These are phyloP conservation scores for Sphaeramia orbicularis DNA, from an alignment of 2,797 vertebrate species.

Conservation along the genomic window DNA sequence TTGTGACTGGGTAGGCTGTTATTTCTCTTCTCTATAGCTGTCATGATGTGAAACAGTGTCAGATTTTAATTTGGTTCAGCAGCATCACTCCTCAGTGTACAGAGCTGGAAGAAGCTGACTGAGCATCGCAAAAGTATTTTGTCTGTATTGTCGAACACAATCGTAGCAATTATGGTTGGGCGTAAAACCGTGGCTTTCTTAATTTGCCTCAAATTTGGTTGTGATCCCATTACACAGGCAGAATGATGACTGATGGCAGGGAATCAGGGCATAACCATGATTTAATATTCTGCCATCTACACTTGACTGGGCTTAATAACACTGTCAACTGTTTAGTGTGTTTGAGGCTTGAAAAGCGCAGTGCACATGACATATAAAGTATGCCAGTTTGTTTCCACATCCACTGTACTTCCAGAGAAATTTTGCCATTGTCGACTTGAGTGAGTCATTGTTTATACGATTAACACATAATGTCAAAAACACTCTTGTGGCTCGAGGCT, in stretches of 20 bases:
- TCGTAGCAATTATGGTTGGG: slow-evolving; percentile 33
- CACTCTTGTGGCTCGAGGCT: slow-evolving; percentile 26
- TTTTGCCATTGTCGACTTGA: slow-evolving; percentile 34
- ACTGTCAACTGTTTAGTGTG: slow-evolving; percentile 55
- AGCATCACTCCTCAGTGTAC: slow-evolving; percentile 3
- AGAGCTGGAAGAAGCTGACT: slow-evolving; percentile 5
- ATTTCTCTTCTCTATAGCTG: slow-evolving; percentile 25
- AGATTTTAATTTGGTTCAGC: slow-evolving; percentile 39
- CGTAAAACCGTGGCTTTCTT: slow-evolving; percentile 46
- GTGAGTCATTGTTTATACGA: slow-evolving; percentile 48
- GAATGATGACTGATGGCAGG: slow-evolving; percentile 54
- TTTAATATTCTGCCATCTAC: slow-evolving; percentile 63
- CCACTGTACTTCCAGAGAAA: slow-evolving; percentile 28
- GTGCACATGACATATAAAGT: slow-evolving; percentile 41
- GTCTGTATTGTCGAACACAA: slow-evolving; percentile 56
- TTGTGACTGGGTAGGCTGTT: slow-evolving; percentile 23
- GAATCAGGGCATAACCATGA: slow-evolving; percentile 53
- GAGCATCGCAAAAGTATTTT: slow-evolving; percentile 18
- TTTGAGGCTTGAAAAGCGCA: slow-evolving; percentile 49
- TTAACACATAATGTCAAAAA: slow-evolving; percentile 27
- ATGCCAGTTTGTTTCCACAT: slow-evolving; percentile 45
- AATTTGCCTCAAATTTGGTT: slow-evolving; percentile 53
- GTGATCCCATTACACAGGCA: slow-evolving; percentile 48
- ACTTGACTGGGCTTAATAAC: slow-evolving; percentile 68
- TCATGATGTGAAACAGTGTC: slow-evolving; percentile 36